Base-by-base conservation (phyloP, 1,140 invertebrate genomes). In the Paracyclopina nana region DNA sequence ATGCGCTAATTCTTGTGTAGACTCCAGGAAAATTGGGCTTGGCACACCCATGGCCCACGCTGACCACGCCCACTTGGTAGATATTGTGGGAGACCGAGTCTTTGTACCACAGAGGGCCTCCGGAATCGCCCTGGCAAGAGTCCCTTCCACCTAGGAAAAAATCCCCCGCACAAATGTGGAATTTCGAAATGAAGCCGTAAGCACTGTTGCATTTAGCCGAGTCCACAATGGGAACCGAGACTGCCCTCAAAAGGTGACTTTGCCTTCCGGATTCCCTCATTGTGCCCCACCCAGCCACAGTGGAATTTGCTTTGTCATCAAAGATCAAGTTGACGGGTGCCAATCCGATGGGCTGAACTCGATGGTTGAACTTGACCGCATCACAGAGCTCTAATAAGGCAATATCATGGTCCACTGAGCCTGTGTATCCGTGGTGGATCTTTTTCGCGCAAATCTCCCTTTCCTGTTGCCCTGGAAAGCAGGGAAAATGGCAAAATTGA, bases 31-130 rank as follows among this genome's bases (percentile, higher is more conserved):
- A 56, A n/a, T 66, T 62, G 0, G 57, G 56, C 24, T 70, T 55
- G 1, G 70, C 75, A 57, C 76, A 78, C 11, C 74, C 73, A 46
- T 71, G 63, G 1, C 77, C 77, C 60, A 72, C 76, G 34, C 30
- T 42, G 8, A 50, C 48, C 16, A 50, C 25, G 18, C 48, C 48
- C 24, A 50, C 48, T 9, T 43, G 24, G 12, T 14, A 16, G 2
- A 14, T 24, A 4, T 28, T 30, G 3, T 24, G 2, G 14, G 2
- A 3, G 12, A 28, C 18, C 5, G 20, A 3, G 6, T 55, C 54
- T 27, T 48, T 34, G 14, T 58, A 49, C 42, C 58, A 53, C 20
- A 60, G 55, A 16, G 59, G 59, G 16, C 59, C 59, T 1, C 59
- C 59, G 14, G 57, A 59, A 40, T 61, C 60, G n/a, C 60, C 64